phyloP scores from a whole-genome alignment of 2,113 vertebrate species.

The Pachyramphus minor region DNA sequence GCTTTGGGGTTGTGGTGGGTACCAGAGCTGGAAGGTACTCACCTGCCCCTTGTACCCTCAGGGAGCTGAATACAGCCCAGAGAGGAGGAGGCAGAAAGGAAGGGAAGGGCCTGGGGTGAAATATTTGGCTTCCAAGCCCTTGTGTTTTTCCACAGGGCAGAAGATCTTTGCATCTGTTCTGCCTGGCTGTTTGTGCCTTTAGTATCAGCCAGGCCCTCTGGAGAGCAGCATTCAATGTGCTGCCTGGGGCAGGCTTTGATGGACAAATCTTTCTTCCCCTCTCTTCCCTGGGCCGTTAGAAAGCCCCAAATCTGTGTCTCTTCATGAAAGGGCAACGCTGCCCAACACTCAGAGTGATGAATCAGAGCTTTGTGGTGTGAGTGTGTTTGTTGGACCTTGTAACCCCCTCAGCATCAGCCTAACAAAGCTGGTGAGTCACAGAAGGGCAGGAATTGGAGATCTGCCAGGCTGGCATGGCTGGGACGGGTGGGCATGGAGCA shows the following conservation, averaged over 20 bases:
- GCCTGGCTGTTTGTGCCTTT: conserved; percentile 13
- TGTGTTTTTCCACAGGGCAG: not conserved
- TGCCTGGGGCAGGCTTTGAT: not conserved
- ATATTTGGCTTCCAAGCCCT: conserved; percentile 28
- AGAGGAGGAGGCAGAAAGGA: not conserved
- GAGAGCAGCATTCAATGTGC: not conserved
- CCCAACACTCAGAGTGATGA: not conserved
- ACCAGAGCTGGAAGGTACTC: not conserved
- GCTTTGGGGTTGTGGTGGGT: not conserved
- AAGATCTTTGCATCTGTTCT: conserved; percentile 28
- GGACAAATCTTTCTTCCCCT: not conserved
- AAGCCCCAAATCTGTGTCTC: not conserved
- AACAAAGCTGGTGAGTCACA: not conserved
- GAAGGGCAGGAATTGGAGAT: not conserved
- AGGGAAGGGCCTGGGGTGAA: not conserved
- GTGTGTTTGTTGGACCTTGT: not conserved
- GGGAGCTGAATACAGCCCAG: not conserved
- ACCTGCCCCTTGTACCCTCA: not conserved
- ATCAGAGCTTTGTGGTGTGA: not conserved
- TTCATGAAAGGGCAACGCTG: not conserved
- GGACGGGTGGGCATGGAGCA: not conserved
- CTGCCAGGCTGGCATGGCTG: not conserved
- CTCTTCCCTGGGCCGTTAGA: not conserved
- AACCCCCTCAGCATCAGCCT: not conserved
- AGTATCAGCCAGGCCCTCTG: not conserved